Evolutionary conservation across 2,113 vertebrate genomes (phyloP).

Genomic region (Carassius auratus): DNA sequence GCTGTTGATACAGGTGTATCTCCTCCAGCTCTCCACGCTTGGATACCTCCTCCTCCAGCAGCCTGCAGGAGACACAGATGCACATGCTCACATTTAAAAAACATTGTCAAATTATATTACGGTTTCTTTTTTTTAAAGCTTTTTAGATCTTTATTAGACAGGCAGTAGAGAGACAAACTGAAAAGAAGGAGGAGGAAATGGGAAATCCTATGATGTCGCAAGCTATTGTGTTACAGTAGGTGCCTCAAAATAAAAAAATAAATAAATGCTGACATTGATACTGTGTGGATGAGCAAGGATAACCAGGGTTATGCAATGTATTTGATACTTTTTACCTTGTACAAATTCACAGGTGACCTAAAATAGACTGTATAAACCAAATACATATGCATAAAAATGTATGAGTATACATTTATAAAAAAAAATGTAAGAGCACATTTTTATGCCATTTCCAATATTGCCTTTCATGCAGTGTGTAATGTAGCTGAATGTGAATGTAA

Average conservation of each 20-base stretch:
- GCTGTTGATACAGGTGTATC: constrained; percentile 90
- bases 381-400: not conserved
- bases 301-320: no score
- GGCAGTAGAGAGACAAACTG: not conserved
- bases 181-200: not conserved
- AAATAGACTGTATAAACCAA: not conserved
- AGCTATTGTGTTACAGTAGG: not conserved
- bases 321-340: not conserved
- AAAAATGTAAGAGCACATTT: no score
- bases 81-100: not conserved
- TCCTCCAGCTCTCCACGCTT: constrained; percentile 90
- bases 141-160: not conserved
- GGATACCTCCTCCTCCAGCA: constrained; percentile 89
- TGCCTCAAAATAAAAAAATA: not conserved
- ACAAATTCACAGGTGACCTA: not conserved
- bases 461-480: no score
- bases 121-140: not conserved
- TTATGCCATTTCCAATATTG: no score
- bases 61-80: constrained; percentile 68
- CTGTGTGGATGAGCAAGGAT: no score
- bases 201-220: not conserved
- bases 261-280: no score
- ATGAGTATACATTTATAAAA: no score
- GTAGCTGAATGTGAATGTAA: no score
- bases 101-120: not conserved